Base-by-base conservation (phyloP, 1,140 invertebrate species). In the Holotrichia oblita region DNA sequence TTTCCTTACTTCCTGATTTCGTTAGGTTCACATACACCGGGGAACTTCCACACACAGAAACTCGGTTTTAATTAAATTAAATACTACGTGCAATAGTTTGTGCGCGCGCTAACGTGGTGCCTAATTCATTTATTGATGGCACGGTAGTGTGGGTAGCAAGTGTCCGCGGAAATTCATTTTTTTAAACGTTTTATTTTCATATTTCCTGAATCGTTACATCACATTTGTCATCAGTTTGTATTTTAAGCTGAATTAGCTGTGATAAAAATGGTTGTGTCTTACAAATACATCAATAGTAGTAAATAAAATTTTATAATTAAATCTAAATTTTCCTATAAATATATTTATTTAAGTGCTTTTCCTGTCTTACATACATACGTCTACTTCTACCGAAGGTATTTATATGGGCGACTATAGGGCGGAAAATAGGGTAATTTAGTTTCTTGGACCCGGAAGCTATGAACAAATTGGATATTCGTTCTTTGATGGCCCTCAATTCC, bases 1-100 rank as follows among this genome's bases (percentile, higher is more conserved):
- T 73, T 73, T 40, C 72, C 72, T 73, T 73, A 73, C 24, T 73
- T 73, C 72, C 72, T 73, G 72, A 73, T 40, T 73, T 73, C 72
- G 72, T n/a, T 64, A n/a, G 59, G 14, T 64, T 48, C 44, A 48
- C 44, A 17, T 48, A 14, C 7, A 17, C 44, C 10, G n/a, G 44
- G 44, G 10, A 17, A 14, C n/a, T 48, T 48, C 10, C n/a, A 14
- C 22, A 64, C 59, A 48, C 3, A 24, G 22, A 64, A 9, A 24
- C n/a, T 22, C 20, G 2, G 4, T 22, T 64, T 64, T 22, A 64
- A 64, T 64, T 64, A 64, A 64, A 64, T 64, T 64, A 64, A 64
- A 17, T 17, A 24, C n/a, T 64, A 20, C n/a, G 59, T 22, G 20
- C 20, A 64, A n/a, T 64, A 48, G 27, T 34, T 34, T 34, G 27